phyloP scores from a whole-genome alignment of 2,797 vertebrate species.

The Caiman crocodilus region DNA sequence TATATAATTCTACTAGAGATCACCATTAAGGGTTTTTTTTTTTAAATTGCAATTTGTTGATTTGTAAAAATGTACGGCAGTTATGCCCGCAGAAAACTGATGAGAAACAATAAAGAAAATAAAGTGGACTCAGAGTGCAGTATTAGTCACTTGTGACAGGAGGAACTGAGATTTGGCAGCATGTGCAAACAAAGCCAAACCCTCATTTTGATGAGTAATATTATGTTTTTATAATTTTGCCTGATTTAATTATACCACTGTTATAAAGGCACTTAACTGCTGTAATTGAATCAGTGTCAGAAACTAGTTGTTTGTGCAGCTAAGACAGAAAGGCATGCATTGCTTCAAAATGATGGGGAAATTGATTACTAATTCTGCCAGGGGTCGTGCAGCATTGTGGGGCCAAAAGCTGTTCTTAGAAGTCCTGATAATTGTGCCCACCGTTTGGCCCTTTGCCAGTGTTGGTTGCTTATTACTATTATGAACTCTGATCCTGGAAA shows the following conservation, averaged over 20 bases:
- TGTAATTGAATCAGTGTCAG: slow-evolving; percentile 30
- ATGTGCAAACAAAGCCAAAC: neutral
- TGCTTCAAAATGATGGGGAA: neutral
- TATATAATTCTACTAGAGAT: neutral
- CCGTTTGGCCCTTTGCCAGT: neutral
- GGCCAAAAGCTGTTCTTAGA: neutral
- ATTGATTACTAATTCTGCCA: neutral
- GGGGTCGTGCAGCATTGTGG: neutral
- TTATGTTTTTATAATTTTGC: slow-evolving; percentile 32
- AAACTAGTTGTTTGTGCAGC: neutral
- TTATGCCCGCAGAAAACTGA: neutral
- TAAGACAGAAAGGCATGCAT: neutral
- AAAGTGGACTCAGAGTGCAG: neutral
- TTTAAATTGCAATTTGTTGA: slow-evolving; percentile 28
- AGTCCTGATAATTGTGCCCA: neutral
- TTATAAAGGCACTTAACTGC: slow-evolving; percentile 15
- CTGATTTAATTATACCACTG: slow-evolving; percentile 22
- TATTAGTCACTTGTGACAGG: neutral
- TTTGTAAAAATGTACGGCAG: slow-evolving; percentile 16
- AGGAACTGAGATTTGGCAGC: slow-evolving; percentile 8
- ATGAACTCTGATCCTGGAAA: neutral
- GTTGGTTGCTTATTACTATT: neutral
- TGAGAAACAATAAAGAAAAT: neutral
- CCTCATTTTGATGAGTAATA: slow-evolving; percentile 17
- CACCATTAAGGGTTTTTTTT: neutral